Evolutionary conservation across 2,888 invertebrate genomes (phyloP).

Genomic region (Timema cristinae): DNA sequence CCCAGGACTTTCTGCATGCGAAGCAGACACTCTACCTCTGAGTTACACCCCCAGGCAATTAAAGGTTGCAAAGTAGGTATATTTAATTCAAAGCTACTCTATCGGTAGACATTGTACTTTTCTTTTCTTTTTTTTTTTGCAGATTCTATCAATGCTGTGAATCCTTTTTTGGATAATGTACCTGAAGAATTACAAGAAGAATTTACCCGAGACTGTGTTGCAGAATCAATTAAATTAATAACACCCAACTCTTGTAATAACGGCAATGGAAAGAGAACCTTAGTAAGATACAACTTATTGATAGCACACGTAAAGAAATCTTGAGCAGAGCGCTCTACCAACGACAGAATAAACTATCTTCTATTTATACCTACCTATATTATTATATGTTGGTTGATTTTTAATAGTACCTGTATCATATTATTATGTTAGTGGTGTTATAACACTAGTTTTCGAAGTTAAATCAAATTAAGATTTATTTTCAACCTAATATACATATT

Average conservation of each 20-base stretch:
- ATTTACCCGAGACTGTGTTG: slow-evolving; percentile 59
- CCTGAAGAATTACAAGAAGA: slow-evolving; percentile 55
- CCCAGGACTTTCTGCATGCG: slow-evolving; percentile 65
- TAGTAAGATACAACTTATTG: slow-evolving; percentile 50
- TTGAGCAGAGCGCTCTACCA: background rate
- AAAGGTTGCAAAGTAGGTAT: background rate
- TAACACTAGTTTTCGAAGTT: too few species aligned
- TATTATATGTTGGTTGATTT: too few species aligned
- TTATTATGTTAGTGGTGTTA: too few species aligned
- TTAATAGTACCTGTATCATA: too few species aligned
- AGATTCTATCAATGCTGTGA: slow-evolving; percentile 66
- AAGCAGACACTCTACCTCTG: slow-evolving; percentile 61
- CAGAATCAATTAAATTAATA: slow-evolving; percentile 49
- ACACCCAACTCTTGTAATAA: slow-evolving; percentile 43
- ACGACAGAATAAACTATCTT: too few species aligned
- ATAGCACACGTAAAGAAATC: slow-evolving; percentile 48
- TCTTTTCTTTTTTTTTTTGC: slow-evolving; percentile 36
- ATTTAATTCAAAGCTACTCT: background rate
- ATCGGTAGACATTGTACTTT: background rate
- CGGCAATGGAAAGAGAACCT: slow-evolving; percentile 45
- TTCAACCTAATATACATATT: too few species aligned
- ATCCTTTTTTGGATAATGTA: slow-evolving; percentile 63
- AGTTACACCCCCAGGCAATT: slow-evolving; percentile 47
- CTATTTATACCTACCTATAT: too few species aligned
- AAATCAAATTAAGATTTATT: too few species aligned